phyloP scores from a whole-genome alignment of 2,888 invertebrate genomes.

The Drosophila quasianomalipes region DNA sequence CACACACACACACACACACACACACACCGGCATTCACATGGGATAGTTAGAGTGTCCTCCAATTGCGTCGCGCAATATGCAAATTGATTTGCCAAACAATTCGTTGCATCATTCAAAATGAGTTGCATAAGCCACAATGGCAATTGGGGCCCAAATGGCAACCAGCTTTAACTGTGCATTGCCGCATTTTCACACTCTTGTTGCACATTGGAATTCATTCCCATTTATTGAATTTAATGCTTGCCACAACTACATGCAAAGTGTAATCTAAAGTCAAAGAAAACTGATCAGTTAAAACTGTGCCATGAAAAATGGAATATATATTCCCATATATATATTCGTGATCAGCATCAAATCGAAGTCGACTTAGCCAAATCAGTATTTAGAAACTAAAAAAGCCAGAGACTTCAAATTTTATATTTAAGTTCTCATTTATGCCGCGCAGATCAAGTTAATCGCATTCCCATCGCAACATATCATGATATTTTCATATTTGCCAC shows the following conservation, averaged over 20 bases:
- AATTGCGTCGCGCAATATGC: conserved; percentile 79
- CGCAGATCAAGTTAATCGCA: not conserved
- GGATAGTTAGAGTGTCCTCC: conserved; percentile 24
- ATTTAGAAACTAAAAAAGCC: not conserved
- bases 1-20: conserved; percentile 1
- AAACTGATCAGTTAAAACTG: not conserved
- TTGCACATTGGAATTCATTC: conserved; percentile 26
- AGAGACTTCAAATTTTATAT: not conserved
- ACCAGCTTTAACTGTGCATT: conserved; percentile 41
- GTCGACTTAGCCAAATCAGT: not conserved
- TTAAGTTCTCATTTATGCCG: not conserved
- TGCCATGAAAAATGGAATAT: not conserved
- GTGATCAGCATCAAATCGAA: not conserved
- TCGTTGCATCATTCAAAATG: conserved; percentile 67
- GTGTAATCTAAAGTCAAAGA: not conserved
- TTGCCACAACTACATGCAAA: not conserved
- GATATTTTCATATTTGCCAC: not conserved
- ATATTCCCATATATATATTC: not conserved
- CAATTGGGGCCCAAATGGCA: conserved; percentile 47
- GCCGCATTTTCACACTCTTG: conserved; percentile 8
- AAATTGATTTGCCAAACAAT: conserved; percentile 79
- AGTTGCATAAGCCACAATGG: conserved; percentile 74
- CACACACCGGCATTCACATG: conserved; percentile 13
- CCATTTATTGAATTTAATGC: not conserved
- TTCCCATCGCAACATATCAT: no score